These are phyloP conservation scores for Oligia latruncula DNA, from an alignment of 2,888 invertebrate species.

Conservation along the genomic window DNA sequence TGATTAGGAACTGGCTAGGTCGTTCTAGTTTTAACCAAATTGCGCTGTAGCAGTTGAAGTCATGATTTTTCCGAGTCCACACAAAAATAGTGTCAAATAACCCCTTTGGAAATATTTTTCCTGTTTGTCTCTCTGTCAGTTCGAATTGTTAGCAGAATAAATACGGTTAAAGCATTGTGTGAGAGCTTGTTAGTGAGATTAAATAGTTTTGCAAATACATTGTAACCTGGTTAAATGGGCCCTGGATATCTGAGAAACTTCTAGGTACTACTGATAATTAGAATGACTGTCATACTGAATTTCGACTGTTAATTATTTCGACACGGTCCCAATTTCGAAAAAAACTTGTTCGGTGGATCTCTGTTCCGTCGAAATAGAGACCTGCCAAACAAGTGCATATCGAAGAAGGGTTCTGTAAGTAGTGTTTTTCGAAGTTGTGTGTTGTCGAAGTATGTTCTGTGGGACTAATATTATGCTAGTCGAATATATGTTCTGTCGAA, in stretches of 20 bases:
- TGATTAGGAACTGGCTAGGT: not conserved
- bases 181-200: not conserved
- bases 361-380: too few species aligned
- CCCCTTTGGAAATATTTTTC: not conserved
- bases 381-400: too few species aligned
- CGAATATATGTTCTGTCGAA: too few species aligned
- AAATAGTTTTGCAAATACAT: not conserved
- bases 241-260: not conserved
- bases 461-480: too few species aligned
- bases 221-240: not conserved
- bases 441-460: too few species aligned
- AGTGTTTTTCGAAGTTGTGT: too few species aligned
- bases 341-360: too few species aligned
- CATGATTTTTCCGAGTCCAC: not conserved
- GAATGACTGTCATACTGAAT: not conserved
- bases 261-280: not conserved
- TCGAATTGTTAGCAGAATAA: not conserved
- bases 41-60: not conserved
- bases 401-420: too few species aligned
- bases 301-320: too few species aligned
- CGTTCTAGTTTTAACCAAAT: constrained; percentile 1
- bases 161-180: not conserved
- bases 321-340: too few species aligned
- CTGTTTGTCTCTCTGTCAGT: not conserved
- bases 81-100: not conserved